Conservation (phyloP, 2,113 vertebrate genomes). For the Cyanoderma ruficeps region DNA sequence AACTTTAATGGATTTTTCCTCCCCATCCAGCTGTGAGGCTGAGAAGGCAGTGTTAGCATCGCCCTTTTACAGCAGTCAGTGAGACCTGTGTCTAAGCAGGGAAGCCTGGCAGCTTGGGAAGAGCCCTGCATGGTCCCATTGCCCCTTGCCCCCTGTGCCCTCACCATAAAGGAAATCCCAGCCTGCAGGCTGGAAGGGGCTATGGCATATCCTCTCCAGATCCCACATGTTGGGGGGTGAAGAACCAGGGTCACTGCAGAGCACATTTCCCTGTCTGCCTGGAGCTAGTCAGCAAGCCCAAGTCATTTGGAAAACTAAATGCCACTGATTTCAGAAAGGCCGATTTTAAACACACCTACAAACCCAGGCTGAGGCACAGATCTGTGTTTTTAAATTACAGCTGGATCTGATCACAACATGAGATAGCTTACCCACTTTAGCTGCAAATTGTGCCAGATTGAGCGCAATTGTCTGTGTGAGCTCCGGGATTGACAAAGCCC, state of each 20-base stretch:
- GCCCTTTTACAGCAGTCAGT: neutral
- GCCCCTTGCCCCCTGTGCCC: neutral
- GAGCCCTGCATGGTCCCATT: neutral
- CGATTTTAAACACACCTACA: neutral
- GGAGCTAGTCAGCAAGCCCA: neutral
- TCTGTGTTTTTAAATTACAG: neutral
- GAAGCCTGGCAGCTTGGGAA: neutral
- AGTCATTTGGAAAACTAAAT: neutral
- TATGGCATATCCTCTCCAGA: neutral
- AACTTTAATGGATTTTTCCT: slow-evolving; percentile 34
- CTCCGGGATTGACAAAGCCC: neutral
- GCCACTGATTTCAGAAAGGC: neutral
- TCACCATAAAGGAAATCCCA: neutral
- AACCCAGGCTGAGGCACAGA: neutral
- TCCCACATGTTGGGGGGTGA: neutral
- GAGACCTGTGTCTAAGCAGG: neutral
- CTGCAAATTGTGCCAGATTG: neutral
- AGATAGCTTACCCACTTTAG: neutral
- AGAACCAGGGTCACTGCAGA: neutral
- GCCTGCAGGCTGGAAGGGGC: neutral
- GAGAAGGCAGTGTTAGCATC: neutral
- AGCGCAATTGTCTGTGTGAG: neutral
- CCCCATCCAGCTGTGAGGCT: neutral
- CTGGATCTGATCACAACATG: neutral
- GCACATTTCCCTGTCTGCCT: neutral